Evolutionary conservation across 1,140 invertebrate genomes (phyloP), one percentile per base, ranked within the genome.

Genomic region (Stegodyphus dumicola): DNA sequence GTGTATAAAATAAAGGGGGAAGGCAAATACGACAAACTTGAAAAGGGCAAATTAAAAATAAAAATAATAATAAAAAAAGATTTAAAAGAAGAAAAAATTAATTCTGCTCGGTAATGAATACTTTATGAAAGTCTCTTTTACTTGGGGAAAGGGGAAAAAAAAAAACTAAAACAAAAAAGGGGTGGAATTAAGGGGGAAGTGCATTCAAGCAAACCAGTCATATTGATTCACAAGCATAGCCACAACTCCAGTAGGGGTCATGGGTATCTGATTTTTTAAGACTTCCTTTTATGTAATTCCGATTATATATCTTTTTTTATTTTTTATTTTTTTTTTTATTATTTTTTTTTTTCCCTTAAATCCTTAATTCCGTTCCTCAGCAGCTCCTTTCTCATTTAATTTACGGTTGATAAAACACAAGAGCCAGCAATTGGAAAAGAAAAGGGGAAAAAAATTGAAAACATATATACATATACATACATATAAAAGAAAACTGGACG

Each of bases 321-420:
- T 83, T 83, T 67, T 83, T n/a, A n/a, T n/a, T n/a, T n/a, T n/a
- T n/a, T n/a, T n/a, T n/a, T n/a, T n/a, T n/a, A n/a, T n/a, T n/a
- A n/a, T n/a, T n/a, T n/a, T n/a, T n/a, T n/a, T n/a, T n/a, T n/a
- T n/a, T n/a, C n/a, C n/a, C n/a, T 83, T 18, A 7, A 48, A 53
- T 69, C 70, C 54, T 74, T 71, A 80, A 80, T 83, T 83, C 80
- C 48, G 71, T 67, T 76, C 71, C 74, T 54, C 65, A 54, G 15
- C 71, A 10, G 18, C 17, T 69, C 65, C 65, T 76, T 84, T 76
- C 73, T 67, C 81, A 84, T 84, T 84, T 84, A 84, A 84, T 84
- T 84, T 84, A 84, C 81, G 81, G 60, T 85, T 85, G 81, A 85
- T 85, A 71, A 85, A 77, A 85, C 81, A 73, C 69, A 76, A 77